A percentile compares a stretch with the other conserved stretches of the same genome.
phyloP scores from a whole-genome alignment of 1,140 invertebrate species.

The Procambarus clarkii region DNA sequence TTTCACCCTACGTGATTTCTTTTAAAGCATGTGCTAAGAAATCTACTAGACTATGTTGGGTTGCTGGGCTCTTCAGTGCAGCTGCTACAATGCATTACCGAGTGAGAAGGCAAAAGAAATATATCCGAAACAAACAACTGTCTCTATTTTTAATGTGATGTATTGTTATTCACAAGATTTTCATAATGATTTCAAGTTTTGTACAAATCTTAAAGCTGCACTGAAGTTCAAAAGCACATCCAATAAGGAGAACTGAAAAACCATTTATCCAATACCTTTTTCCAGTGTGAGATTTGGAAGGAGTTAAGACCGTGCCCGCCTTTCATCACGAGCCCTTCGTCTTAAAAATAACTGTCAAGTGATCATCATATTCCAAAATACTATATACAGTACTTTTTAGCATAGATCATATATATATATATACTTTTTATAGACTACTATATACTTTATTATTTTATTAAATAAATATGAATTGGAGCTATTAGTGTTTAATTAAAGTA shows the following conservation, averaged over 20 bases:
- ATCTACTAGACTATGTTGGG: background rate
- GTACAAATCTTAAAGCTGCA: background rate
- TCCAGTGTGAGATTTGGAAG: background rate
- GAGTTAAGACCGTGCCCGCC: background rate
- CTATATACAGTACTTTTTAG: too few relatives aligned
- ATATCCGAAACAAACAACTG: background rate
- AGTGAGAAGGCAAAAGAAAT: too few relatives aligned
- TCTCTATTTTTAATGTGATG: background rate
- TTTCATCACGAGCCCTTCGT: background rate
- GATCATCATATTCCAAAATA: too few relatives aligned
- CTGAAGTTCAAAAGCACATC: background rate
- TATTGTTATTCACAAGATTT: too few relatives aligned
- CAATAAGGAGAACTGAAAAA: background rate
- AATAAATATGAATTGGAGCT: too few relatives aligned
- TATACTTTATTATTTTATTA: too few relatives aligned
- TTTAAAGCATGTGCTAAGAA: background rate
- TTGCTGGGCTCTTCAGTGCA: background rate
- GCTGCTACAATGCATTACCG: background rate
- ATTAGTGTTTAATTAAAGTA: too few relatives aligned
- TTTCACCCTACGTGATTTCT: slow-evolving; percentile 3
- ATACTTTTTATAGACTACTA: too few relatives aligned
- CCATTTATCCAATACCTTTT: background rate
- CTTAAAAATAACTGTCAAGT: background rate
- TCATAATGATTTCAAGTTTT: background rate
- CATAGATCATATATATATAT: too few relatives aligned